Base-by-base conservation (phyloP, 2,888 invertebrate genomes). In the Peribatodes rhomboidaria region DNA sequence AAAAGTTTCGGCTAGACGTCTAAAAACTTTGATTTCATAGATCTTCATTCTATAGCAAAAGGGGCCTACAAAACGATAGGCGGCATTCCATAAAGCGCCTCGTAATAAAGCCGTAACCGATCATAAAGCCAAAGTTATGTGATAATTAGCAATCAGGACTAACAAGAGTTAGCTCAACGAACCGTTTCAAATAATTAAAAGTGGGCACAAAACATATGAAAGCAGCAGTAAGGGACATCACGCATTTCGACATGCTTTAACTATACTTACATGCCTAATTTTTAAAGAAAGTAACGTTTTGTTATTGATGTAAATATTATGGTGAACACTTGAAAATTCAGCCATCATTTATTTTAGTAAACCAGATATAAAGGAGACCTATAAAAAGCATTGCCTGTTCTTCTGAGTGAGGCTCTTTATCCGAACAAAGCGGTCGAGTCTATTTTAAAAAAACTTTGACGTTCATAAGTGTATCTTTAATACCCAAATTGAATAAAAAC, bases 161-260 rank as follows among this genome's bases (percentile, higher is more conserved):
- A 44, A 59, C 52, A 61, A 59, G 53, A 49, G 35, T 46, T 62
- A 69, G 71, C 54, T 47, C 52, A 65, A 22, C 68, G 55, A 54
- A 68, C 58, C 60, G 55, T 60, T 63, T 49, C 71, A 69, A 72
- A 69, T 80, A 78, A 80, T 78, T 78, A 72, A 77, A 78, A 77
- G 75, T 59, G 44, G 35, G 27, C 14, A 13, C 11, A 27, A 8
- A 42, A 1, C 31, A 37, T 13, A 27, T 7, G 35, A 41, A 14
- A 37, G 16, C 2, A 27, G 16, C 54, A 64, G 64, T 64, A 59
- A 13, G 64, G 55, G 20, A 44, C 14, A 6, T 27, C 27, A 7
- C 7, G n/a, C 11, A 37, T n/a, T 37, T 2, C 27, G n/a, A n/a
- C n/a, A n/a, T 27, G 27, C 27, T 6, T 27, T n/a, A n/a, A 27